A percentile compares a stretch with the other conserved stretches of the same genome.
Evolutionary conservation across 2,113 vertebrate genomes (phyloP).

Genomic region (Maccullochella peelii): DNA sequence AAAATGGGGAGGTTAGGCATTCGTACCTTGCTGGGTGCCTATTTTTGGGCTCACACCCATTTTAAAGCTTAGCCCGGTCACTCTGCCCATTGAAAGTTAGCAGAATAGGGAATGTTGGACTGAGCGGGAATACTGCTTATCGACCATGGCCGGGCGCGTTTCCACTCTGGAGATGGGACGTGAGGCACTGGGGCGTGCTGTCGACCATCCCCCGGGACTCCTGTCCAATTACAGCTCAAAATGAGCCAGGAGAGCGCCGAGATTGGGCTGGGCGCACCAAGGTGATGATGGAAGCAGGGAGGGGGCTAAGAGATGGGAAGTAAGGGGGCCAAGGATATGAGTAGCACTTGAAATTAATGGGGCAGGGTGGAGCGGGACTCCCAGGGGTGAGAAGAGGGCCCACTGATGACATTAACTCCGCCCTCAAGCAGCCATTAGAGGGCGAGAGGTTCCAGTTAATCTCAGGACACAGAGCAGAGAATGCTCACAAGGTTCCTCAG

Average conservation of each 20-base stretch:
- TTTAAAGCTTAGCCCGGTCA: slow-evolving; percentile 31
- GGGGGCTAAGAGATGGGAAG: slow-evolving; percentile 44
- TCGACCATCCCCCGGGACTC: slow-evolving; percentile 66
- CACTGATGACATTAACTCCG: slow-evolving; percentile 64
- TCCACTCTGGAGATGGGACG: slow-evolving; percentile 64
- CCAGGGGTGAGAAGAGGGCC: slow-evolving; percentile 38
- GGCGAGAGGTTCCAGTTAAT: slow-evolving; percentile 43
- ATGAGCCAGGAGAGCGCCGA: slow-evolving; percentile 74
- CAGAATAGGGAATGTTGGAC: slow-evolving; percentile 45
- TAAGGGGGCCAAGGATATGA: slow-evolving; percentile 57
- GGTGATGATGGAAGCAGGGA: slow-evolving; percentile 61
- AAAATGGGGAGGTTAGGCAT: neutral
- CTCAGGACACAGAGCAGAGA: slow-evolving; percentile 29
- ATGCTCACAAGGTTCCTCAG: slow-evolving; percentile 18
- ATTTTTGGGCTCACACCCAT: slow-evolving; percentile 8
- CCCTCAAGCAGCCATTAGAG: slow-evolving; percentile 63
- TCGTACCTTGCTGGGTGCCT: neutral
- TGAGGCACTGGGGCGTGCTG: slow-evolving; percentile 73
- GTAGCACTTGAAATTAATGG: slow-evolving; percentile 81
- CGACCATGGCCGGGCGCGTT: slow-evolving; percentile 62
- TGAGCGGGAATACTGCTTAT: slow-evolving; percentile 64
- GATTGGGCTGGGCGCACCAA: slow-evolving; percentile 73
- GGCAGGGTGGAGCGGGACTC: slow-evolving; percentile 66
- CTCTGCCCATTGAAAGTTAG: slow-evolving; percentile 51
- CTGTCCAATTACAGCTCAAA: slow-evolving; percentile 83